Evolutionary conservation across 2,888 invertebrate genomes (phyloP), one percentile per base, ranked within the genome.

Genomic region (Girardia tigrina): DNA sequence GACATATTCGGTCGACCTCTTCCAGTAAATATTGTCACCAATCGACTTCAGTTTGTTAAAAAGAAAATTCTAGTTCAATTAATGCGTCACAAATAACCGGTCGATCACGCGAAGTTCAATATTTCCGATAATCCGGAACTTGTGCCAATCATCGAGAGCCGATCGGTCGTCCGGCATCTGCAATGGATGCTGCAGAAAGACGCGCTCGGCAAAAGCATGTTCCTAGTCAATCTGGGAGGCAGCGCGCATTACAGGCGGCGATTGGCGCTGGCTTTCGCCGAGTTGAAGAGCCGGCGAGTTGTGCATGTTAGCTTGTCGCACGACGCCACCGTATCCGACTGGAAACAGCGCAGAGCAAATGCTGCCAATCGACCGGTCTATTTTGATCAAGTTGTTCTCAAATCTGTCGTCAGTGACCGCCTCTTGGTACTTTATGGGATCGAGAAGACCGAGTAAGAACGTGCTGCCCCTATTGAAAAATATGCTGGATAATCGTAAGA

Each of bases 381-480:
- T 85, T 90, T 92, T 83, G 94, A 97, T 86, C 92, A 94, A 90
- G 90, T 92, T 84, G 95, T 95, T 16, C 94, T 97, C 0, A 88
- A 90, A 78, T 95, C 95, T 26, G 95, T 95, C 0, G 86, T 88
- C 0, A 87, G 92, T 85, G 95, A 95, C 0, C 87, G 94, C 71
- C 88, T 94, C 14, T 86, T 97, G 20, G 87, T 97, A 0, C 86
- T 97, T 76, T 95, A 97, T 84, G 97, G 95, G 0, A 92, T 97
- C 76, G 95, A 97, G 86, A 94, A 95, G 83, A 94, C 94, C 0
- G 97, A 97, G 83, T 87, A 95, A 73, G n/a, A 97, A 97, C 86
- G 95, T 97, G 69, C 86, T 97, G 77, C 95, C 95, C 29, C 91
- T 97, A 72, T 86, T 97, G 56, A 97, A 97, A 85, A 97, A 97